These are phyloP conservation scores for Leptopilina myrica DNA, from an alignment of 2,888 invertebrate genomes.

Conservation along the genomic window DNA sequence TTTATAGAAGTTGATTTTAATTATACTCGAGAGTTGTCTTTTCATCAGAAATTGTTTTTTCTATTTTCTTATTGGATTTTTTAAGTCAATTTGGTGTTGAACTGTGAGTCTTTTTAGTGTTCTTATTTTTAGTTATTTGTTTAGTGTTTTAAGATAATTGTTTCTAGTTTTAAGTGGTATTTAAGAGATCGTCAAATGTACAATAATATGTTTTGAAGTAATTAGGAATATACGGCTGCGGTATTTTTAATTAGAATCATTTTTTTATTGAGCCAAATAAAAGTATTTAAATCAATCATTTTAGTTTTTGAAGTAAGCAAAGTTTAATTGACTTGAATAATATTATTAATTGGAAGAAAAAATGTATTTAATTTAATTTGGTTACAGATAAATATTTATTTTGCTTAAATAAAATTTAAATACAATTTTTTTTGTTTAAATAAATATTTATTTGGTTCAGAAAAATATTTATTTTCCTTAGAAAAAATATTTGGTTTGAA, in stretches of 20 bases:
- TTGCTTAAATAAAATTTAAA: too few relatives aligned
- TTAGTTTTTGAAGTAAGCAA: too few relatives aligned
- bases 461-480: too few relatives aligned
- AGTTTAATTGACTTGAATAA: too few relatives aligned
- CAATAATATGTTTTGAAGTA: background rate
- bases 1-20: constrained; percentile 3
- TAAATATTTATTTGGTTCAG: too few relatives aligned
- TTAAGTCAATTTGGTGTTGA: background rate
- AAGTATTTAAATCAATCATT: too few relatives aligned
- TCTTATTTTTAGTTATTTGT: background rate
- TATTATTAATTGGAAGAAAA: too few relatives aligned
- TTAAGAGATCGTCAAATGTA: background rate
- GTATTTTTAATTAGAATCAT: background rate
- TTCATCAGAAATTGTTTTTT: background rate
- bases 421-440: too few relatives aligned
- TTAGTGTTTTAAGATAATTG: background rate
- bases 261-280: too few relatives aligned
- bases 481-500: too few relatives aligned
- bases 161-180: background rate
- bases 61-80: background rate
- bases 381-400: too few relatives aligned
- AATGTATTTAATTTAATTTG: too few relatives aligned
- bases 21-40: background rate
- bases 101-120: background rate
- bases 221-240: background rate